Base-by-base conservation (phyloP, 1,140 invertebrate species). In the Aculops lycopersici region DNA sequence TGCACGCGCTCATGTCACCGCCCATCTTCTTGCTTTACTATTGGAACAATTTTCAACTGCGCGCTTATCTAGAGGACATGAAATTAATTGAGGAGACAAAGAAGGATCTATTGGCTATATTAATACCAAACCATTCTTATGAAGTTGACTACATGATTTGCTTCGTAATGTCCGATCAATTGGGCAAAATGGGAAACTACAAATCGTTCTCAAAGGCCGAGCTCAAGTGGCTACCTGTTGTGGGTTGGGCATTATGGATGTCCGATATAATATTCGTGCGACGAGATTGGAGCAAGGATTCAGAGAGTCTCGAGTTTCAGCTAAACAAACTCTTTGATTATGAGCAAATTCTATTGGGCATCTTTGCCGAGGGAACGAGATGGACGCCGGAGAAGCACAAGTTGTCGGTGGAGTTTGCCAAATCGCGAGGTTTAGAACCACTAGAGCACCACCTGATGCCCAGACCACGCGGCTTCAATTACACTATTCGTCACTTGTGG, bases 201-300 rank as follows among this genome's bases (percentile, higher is more conserved):
- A n/a, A n/a, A n/a, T n/a, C n/a, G n/a, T n/a, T n/a, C n/a, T n/a
- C n/a, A 4, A 94, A 94, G 60, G 78, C 84, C 55, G 70, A 71
- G 4, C 71, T 90, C 47, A 68, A 74, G 47, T 84, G 77, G 52
- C 64, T 92, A 43, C 84, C 84, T 14, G 70, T 80, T 4, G 66
- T 90, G 45, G 84, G 84, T 37, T 92, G 83, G 81, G 69, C 71
- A 44, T 92, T 80, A 80, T 74, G 75, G 60, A 80, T 86, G 57
- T 73, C 72, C 4, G 83, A 90, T 56, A 74, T 72, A 58, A 72
- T 88, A 43, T 90, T 90, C 58, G 60, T 92, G 20, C 75, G 83
- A 55, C 68, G 84, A 48, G 74, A 72, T 48, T 90, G 72, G 66
- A 71, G 81, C 17, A 77, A 81, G 56, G 84, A 88, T 53, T 74